phyloP scores from a whole-genome alignment of 2,797 vertebrate species.

The Pygocentrus nattereri region DNA sequence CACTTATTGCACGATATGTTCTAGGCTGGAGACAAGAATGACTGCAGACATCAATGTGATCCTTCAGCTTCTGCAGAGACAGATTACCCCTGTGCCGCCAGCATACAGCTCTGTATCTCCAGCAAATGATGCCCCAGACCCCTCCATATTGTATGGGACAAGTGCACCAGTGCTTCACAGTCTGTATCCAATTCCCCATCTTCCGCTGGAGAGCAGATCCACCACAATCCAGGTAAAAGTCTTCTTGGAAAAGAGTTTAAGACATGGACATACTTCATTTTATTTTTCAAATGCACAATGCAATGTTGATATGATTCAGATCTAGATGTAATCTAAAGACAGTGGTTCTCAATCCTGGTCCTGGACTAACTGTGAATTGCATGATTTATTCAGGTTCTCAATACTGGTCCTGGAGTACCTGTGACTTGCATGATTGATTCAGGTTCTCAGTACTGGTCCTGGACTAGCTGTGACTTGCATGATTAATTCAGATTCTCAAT shows the following conservation, averaged over 20 bases:
- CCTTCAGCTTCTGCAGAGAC: constrained; percentile 92
- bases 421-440: neutral
- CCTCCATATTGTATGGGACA: constrained; percentile 77
- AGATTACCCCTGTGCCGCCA: constrained; percentile 85
- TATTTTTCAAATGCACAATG: neutral
- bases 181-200: constrained; percentile 67
- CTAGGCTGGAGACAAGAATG: constrained; percentile 92
- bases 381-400: neutral
- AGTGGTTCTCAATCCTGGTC: neutral
- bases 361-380: neutral
- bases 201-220: constrained; percentile 66
- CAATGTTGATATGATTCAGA: neutral
- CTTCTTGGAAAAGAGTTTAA: neutral
- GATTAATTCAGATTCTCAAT: neutral
- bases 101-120: constrained; percentile 86
- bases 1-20: neutral
- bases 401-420: neutral
- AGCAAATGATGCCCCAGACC: constrained; percentile 71
- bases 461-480: neutral
- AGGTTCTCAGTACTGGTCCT: neutral
- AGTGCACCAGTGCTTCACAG: constrained; percentile 74
- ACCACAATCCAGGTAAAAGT: constrained; percentile 68
- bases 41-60: constrained; percentile 90
- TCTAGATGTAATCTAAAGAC: neutral
- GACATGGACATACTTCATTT: neutral